Evolutionary conservation across 1,140 invertebrate species (phyloP), one percentile per base, ranked within the genome.

Genomic region (Tribolium castaneum): DNA sequence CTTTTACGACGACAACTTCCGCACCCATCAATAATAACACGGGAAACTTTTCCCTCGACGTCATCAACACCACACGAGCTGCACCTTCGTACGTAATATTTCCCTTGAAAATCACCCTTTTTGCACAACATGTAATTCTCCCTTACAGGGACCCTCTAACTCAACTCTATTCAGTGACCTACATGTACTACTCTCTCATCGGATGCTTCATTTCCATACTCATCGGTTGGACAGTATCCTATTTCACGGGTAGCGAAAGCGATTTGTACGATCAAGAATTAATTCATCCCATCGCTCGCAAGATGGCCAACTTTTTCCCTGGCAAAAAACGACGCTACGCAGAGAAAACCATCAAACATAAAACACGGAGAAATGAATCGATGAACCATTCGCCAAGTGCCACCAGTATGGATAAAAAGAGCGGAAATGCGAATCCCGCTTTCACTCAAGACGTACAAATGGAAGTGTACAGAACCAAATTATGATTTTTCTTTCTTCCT

Each of bases 161-260:
- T 13, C 86, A 87, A 10, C 83, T 93, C 6, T 93, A 93, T 81
- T 90, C 90, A 4, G 90, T 93, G 39, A 92, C 92, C 3, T 94
- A 93, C 82, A 94, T 94, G 93, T 94, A 94, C 83, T 94, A 94
- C 83, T 91, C 92, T 16, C 83, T 93, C 2, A 89, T 94, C 45
- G 93, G 93, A 1, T 93, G 92, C 59, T 79, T 90, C 9, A 89
- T 92, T 14, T 93, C 92, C 0, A 87, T 94, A 0, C 70, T 91
- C 2, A 86, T 93, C 22, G 93, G 92, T 0, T 89, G 90, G 4
- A 84, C 92, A 5, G 89, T 93, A 16, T 94, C 92, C 83, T 89
- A 90, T 35, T 78, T 93, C 12, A 93, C 92, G 56, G 89, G 87
- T 5, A 85, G 88, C 5, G 88, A 93, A 45, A 89, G 90, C 3